Evolutionary conservation across 2,113 vertebrate species (phyloP).

Genomic region (Sander vitreus): DNA sequence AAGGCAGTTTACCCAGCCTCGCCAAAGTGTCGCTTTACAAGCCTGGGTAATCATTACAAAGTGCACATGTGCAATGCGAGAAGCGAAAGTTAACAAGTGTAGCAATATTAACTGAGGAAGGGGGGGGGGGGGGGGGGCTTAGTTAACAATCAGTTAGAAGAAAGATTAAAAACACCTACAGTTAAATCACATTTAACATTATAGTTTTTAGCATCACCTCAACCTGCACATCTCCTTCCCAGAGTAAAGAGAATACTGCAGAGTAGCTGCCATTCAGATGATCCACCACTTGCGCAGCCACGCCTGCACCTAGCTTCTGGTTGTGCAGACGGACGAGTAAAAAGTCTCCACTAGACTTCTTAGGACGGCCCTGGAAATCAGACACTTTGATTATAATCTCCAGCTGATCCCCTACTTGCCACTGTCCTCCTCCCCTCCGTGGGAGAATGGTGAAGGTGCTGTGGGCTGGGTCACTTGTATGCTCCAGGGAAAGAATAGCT

Average conservation of each 20-base stretch:
- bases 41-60: neutral
- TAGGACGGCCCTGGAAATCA: constrained; percentile 88
- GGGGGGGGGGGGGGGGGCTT: too few species aligned
- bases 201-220: too few species aligned
- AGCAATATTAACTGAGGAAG: too few species aligned
- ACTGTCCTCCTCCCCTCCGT: constrained; percentile 52
- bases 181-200: too few species aligned
- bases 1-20: too few species aligned
- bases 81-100: neutral
- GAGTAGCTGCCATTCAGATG: constrained; percentile 90
- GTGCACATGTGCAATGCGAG: neutral
- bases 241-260: constrained; percentile 89
- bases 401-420: constrained; percentile 87
- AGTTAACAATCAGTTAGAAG: too few species aligned
- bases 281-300: constrained; percentile 88
- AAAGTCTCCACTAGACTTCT: constrained; percentile 91
- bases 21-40: too few species aligned
- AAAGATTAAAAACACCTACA: constrained; percentile 41
- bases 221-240: constrained; percentile 82
- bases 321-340: constrained; percentile 89
- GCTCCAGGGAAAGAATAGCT: constrained; percentile 72
- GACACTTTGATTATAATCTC: constrained; percentile 86
- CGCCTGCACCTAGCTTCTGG: constrained; percentile 86
- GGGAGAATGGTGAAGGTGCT: constrained; percentile 88
- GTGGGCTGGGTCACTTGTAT: constrained; percentile 86